Conservation (phyloP, 2,113 vertebrate species). For the Todiramphus saurophagus region DNA sequence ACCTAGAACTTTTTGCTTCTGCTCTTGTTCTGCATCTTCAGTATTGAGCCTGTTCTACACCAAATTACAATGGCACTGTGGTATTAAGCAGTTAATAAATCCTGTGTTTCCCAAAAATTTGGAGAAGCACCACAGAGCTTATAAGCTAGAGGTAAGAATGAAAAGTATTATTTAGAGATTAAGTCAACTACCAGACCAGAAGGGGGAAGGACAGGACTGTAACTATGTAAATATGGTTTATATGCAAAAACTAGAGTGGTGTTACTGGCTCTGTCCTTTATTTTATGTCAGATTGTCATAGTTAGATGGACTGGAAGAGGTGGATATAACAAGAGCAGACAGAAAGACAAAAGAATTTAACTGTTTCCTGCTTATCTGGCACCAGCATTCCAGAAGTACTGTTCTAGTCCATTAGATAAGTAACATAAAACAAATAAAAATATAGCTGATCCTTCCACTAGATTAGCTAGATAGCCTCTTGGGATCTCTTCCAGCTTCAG, state of each 20-base stretch:
- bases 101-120: not conserved
- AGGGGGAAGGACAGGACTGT: not conserved
- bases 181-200: not conserved
- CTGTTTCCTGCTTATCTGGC: not conserved
- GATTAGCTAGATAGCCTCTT: not conserved
- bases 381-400: not conserved
- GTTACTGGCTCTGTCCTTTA: not conserved
- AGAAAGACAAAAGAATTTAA: not conserved
- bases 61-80: not conserved
- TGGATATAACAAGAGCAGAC: not conserved
- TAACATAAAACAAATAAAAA: not conserved
- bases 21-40: not conserved
- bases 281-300: not conserved
- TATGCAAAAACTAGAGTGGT: not conserved
- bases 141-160: not conserved
- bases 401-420: not conserved
- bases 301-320: not conserved
- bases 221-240: not conserved
- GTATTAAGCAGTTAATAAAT: not conserved
- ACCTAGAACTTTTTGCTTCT: not conserved
- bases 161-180: not conserved
- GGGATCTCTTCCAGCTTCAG: not conserved
- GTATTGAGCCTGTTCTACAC: not conserved
- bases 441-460: not conserved
- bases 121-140: not conserved